phyloP scores from a whole-genome alignment of 2,797 vertebrate species.

The Sebastes flavidus region DNA sequence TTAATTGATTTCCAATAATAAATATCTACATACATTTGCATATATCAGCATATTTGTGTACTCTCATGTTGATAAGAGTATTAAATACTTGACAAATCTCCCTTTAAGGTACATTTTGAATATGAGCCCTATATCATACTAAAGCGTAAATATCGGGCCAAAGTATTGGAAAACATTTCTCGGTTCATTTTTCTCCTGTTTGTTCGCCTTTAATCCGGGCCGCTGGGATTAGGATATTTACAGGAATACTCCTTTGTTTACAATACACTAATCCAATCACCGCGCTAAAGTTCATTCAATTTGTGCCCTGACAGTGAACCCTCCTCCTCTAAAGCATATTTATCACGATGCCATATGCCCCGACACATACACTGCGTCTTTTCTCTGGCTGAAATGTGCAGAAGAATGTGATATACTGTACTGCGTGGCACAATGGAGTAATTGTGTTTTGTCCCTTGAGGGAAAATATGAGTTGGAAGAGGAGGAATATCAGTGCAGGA shows the following conservation, averaged over 20 bases:
- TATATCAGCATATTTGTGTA: too few relatives aligned
- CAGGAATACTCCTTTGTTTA: constrained; percentile 57
- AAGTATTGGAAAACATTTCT: constrained; percentile 10
- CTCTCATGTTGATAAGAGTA: too few relatives aligned
- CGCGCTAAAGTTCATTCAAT: constrained; percentile 49
- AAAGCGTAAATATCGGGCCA: not conserved
- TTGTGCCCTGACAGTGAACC: constrained; percentile 51
- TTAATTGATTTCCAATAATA: too few relatives aligned
- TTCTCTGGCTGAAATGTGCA: constrained; percentile 68
- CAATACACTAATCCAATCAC: constrained; percentile 57
- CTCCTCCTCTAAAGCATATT: constrained; percentile 56
- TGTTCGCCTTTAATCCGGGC: constrained; percentile 35
- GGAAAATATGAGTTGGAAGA: constrained; percentile 53
- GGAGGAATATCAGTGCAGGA: constrained; percentile 55
- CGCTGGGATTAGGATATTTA: constrained; percentile 46
- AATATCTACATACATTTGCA: too few relatives aligned
- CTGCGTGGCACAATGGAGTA: constrained; percentile 65
- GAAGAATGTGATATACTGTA: constrained; percentile 74
- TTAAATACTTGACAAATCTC: too few relatives aligned
- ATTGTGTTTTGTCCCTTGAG: constrained; percentile 72
- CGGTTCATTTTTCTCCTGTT: not conserved
- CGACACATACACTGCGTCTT: constrained; percentile 54
- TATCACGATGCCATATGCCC: constrained; percentile 62
- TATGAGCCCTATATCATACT: not conserved
- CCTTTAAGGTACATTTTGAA: too few relatives aligned